Evolutionary conservation across 1,140 invertebrate species (phyloP).

Genomic region (Dolichoris vasculosae): DNA sequence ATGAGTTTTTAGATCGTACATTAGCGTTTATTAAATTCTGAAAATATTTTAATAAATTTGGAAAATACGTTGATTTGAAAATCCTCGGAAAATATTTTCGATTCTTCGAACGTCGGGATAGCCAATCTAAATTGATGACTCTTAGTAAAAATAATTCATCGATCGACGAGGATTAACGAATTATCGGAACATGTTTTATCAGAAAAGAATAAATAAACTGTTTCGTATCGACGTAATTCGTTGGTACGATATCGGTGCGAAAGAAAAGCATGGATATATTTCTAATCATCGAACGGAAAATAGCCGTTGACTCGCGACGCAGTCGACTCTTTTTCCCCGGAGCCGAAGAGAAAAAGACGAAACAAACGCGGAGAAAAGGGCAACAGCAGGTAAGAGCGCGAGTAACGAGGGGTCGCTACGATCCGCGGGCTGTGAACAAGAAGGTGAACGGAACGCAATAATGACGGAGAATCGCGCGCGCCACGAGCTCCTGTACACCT

Average conservation of each 20-base stretch:
- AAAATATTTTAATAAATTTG: too few relatives aligned
- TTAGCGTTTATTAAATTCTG: too few relatives aligned
- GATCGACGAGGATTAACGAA: conserved; percentile 26
- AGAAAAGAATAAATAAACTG: neutral
- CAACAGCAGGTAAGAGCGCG: neutral
- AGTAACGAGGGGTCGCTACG: conserved; percentile 13
- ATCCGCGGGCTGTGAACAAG: conserved; percentile 28
- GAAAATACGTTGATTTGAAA: too few relatives aligned
- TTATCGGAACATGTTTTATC: neutral
- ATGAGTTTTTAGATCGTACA: too few relatives aligned
- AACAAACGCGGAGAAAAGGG: conserved; percentile 7
- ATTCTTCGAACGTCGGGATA: neutral
- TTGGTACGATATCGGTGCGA: neutral
- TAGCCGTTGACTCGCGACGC: neutral
- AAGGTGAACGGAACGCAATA: conserved; percentile 54
- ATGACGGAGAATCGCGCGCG: conserved; percentile 67
- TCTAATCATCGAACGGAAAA: conserved; percentile 32
- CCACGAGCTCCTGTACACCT: conserved; percentile 52
- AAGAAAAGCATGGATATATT: conserved; percentile 18
- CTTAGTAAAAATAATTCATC: conserved; percentile 15
- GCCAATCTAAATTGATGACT: conserved; percentile 6
- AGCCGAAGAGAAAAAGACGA: conserved; percentile 1
- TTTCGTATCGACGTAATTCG: neutral
- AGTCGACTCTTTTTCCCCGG: neutral
- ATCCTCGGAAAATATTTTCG: neutral